Evolutionary conservation across 2,888 invertebrate genomes (phyloP).

Genomic region (Zelleria hepariella): DNA sequence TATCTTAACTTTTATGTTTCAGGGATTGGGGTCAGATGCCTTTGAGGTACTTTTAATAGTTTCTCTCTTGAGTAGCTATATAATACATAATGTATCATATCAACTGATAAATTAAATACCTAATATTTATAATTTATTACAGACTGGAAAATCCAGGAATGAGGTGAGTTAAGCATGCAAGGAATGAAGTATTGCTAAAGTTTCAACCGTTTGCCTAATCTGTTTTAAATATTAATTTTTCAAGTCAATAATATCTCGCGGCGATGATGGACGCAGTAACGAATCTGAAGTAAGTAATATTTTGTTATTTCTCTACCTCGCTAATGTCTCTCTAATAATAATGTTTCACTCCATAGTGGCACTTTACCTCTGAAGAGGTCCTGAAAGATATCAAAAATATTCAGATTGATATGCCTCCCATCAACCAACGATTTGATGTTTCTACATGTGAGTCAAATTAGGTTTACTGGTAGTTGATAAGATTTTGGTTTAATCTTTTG

Average conservation of each 20-base stretch:
- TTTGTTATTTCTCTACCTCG: not conserved
- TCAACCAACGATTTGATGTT: not conserved
- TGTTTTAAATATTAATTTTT: too few relatives aligned
- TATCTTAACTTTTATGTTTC: constrained; percentile 21
- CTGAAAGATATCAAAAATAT: not conserved
- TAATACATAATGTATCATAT: not conserved
- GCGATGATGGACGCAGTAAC: constrained; percentile 3
- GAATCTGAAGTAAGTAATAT: not conserved
- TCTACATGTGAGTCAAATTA: not conserved
- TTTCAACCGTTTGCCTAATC: too few relatives aligned
- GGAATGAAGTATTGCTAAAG: too few relatives aligned
- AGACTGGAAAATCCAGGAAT: constrained; percentile 35
- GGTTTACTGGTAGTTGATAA: not conserved
- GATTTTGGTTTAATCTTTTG: not conserved
- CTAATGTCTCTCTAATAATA: not conserved
- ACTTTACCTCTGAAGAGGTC: not conserved
- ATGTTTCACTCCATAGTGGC: not conserved
- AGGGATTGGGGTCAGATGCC: constrained; percentile 55
- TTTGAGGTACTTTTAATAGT: constrained; percentile 36
- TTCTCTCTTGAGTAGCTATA: too few relatives aligned
- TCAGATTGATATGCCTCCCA: not conserved
- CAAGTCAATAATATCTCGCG: not conserved
- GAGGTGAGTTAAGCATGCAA: too few relatives aligned
- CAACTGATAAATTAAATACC: constrained; percentile 7
- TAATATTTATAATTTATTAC: constrained; percentile 17